phyloP scores from a whole-genome alignment of 2,113 vertebrate genomes.

The Ceuthmochares aereus region DNA sequence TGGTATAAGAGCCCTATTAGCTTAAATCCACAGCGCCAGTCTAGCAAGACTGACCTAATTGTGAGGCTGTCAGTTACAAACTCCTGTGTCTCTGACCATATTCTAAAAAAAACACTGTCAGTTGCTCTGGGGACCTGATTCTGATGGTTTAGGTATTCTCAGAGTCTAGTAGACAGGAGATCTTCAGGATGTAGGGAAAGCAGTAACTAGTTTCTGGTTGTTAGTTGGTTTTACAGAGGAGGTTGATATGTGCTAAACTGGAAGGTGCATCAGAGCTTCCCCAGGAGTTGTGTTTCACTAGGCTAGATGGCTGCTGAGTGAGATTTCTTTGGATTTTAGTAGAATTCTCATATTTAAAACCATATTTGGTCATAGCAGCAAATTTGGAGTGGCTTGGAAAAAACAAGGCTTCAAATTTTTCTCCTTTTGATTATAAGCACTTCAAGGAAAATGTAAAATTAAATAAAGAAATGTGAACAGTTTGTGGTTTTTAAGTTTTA shows the following conservation, averaged over 20 bases:
- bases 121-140: background rate
- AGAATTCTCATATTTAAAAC: background rate
- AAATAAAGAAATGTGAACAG: background rate
- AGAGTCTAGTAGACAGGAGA: background rate
- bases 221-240: background rate
- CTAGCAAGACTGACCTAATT: background rate
- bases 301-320: background rate
- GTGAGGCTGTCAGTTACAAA: fast-evolving
- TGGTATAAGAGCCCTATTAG: background rate
- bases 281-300: background rate
- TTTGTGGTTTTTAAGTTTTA: background rate
- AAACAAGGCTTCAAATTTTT: background rate
- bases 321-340: background rate
- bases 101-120: fast-evolving
- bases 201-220: background rate
- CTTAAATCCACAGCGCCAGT: background rate
- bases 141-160: background rate
- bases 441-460: background rate
- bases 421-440: background rate
- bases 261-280: background rate
- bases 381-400: background rate
- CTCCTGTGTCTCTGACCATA: background rate
- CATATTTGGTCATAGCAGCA: background rate
- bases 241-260: background rate
- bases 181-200: background rate